Conservation (phyloP, 2,797 vertebrate genomes). For the Lagocephalus sceleratus region DNA sequence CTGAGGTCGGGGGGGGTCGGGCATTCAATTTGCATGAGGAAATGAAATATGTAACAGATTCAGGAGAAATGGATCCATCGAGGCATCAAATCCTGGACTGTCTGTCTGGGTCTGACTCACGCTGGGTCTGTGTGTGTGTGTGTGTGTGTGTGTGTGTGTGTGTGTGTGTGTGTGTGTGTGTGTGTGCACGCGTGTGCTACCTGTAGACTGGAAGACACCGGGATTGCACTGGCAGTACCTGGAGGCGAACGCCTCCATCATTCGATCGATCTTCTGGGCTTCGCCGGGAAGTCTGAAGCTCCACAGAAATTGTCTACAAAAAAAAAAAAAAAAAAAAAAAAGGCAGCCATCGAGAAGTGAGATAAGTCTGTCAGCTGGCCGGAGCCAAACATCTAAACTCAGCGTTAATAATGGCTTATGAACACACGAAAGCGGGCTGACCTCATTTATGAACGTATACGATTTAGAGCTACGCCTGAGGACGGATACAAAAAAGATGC, state of each 20-base stretch:
- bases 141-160: conserved; percentile 24
- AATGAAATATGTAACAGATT: background rate
- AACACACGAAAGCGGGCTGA: too few relatives aligned
- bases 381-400: too few relatives aligned
- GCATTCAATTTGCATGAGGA: background rate
- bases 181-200: conserved; percentile 53
- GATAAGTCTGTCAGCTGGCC: too few relatives aligned
- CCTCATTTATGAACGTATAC: too few relatives aligned
- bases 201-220: conserved; percentile 98
- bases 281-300: conserved; percentile 93
- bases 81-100: conserved; percentile 15
- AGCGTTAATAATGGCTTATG: too few relatives aligned
- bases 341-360: conserved; percentile 4
- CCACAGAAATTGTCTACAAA: conserved; percentile 91
- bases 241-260: conserved; percentile 96
- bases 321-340: conserved; percentile 23
- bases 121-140: conserved; percentile 16
- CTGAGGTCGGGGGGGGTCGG: background rate
- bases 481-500: too few relatives aligned
- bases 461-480: too few relatives aligned
- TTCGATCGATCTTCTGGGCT: conserved; percentile 94
- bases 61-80: too few relatives aligned
- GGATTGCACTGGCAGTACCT: conserved; percentile 97
- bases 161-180: conserved; percentile 16
- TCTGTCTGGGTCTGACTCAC: conserved; percentile 41